These are phyloP conservation scores for Hyla sarda DNA, from an alignment of 2,113 vertebrate species.

Conservation along the genomic window DNA sequence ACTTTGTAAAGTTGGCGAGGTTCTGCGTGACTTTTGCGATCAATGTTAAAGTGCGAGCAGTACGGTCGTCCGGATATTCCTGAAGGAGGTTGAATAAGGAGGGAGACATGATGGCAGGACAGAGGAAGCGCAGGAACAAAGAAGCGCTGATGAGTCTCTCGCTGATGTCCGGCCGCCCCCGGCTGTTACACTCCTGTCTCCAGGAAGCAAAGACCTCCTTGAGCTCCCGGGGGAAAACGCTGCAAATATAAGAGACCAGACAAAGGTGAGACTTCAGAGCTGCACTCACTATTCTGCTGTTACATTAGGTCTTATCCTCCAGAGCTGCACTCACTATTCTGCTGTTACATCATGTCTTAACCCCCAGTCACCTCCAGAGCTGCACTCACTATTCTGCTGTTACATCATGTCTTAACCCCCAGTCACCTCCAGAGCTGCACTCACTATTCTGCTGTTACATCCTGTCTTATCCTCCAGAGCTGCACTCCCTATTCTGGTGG, in stretches of 20 bases:
- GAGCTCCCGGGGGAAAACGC: slow-evolving; percentile 94
- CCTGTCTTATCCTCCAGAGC: too few relatives aligned
- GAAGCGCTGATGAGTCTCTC: slow-evolving; percentile 97
- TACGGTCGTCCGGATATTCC: slow-evolving; percentile 97
- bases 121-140: slow-evolving; percentile 95
- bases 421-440: too few relatives aligned
- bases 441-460: too few relatives aligned
- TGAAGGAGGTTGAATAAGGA: slow-evolving; percentile 96
- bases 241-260: slow-evolving; percentile 65
- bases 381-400: too few relatives aligned
- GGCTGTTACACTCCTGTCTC: slow-evolving; percentile 95
- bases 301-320: too few relatives aligned
- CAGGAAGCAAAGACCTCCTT: slow-evolving; percentile 98
- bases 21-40: slow-evolving; percentile 99
- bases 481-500: too few relatives aligned
- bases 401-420: too few relatives aligned
- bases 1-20: slow-evolving; percentile 98
- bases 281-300: too few relatives aligned
- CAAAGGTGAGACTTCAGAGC: not conserved
- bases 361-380: too few relatives aligned
- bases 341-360: too few relatives aligned
- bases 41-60: slow-evolving; percentile 93
- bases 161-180: slow-evolving; percentile 95
- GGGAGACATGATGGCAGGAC: slow-evolving; percentile 97
- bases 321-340: too few relatives aligned